Conservation (phyloP, 2,888 invertebrate species). For the Sturmia bella region DNA sequence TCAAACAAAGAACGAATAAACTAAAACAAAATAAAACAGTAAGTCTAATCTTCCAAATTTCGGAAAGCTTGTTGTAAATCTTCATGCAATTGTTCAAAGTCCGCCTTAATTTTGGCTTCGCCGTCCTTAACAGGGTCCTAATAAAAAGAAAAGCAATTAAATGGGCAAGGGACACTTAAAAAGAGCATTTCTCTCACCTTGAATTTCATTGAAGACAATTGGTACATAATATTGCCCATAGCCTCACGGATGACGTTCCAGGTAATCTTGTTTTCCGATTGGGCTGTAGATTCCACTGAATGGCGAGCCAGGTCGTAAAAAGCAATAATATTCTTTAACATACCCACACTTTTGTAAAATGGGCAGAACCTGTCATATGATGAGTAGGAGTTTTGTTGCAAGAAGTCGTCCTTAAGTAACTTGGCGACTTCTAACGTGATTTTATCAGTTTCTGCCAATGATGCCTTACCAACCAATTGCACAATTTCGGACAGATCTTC, state of each 20-base stretch:
- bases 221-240: constrained; percentile 97
- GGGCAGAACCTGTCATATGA: constrained; percentile 98
- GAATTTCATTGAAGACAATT: constrained; percentile 99
- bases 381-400: constrained; percentile 99
- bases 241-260: constrained; percentile 99
- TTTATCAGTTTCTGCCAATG: constrained; percentile 99
- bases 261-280: constrained; percentile 99
- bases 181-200: constrained; percentile 85
- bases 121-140: constrained; percentile 99
- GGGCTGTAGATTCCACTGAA: constrained; percentile 98
- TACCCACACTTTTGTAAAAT: constrained; percentile 99
- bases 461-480: constrained; percentile 99
- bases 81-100: constrained; percentile 98
- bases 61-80: constrained; percentile 98
- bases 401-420: constrained; percentile 98
- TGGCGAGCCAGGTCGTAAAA: constrained; percentile 99
- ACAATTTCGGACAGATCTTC: constrained; percentile 99
- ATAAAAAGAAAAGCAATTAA: constrained; percentile 67
- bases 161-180: background rate
- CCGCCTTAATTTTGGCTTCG: constrained; percentile 97
- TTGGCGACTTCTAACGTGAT: constrained; percentile 99
- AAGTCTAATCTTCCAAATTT: constrained; percentile 96
- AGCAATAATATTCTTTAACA: constrained; percentile 98
- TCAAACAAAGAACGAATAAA: constrained; percentile 55
- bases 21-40: constrained; percentile 54